These are phyloP conservation scores for Nixonia krombeini DNA, from an alignment of 1,140 invertebrate genomes.

Conservation along the genomic window DNA sequence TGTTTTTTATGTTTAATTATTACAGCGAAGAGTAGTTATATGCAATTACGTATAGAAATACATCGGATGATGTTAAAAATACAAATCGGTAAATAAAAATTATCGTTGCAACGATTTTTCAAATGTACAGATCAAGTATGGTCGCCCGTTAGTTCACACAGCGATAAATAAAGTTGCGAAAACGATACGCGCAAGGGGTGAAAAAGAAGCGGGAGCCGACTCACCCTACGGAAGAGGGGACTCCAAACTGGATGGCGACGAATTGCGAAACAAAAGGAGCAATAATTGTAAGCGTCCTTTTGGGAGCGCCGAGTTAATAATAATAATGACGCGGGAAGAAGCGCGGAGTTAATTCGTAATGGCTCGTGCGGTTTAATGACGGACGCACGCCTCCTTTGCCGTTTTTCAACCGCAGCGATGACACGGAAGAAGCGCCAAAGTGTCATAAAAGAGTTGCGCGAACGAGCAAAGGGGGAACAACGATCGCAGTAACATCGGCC, in stretches of 20 bases:
- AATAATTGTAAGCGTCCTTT: slow-evolving; percentile 64
- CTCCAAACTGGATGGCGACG: slow-evolving; percentile 15
- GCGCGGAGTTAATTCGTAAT: slow-evolving; percentile 66
- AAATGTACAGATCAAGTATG: slow-evolving; percentile 4
- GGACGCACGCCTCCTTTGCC: slow-evolving; percentile 51
- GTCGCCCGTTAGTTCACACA: slow-evolving; percentile 5
- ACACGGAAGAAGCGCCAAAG: neutral
- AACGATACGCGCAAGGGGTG: slow-evolving; percentile 44
- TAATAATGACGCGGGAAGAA: slow-evolving; percentile 62
- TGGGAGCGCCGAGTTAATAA: slow-evolving; percentile 32
- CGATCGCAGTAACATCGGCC: too few relatives aligned
- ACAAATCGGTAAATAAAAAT: too few relatives aligned
- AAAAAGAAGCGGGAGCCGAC: slow-evolving; percentile 51
- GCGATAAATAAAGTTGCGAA: slow-evolving; percentile 31
- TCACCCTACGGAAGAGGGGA: slow-evolving; percentile 27
- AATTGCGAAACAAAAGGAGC: slow-evolving; percentile 66
- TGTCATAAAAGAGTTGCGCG: neutral
- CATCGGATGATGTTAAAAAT: too few relatives aligned
- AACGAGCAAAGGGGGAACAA: too few relatives aligned
- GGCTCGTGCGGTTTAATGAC: slow-evolving; percentile 57
- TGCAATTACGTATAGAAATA: too few relatives aligned
- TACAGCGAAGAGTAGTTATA: too few relatives aligned
- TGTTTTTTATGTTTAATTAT: too few relatives aligned
- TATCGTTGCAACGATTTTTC: slow-evolving; percentile 1
- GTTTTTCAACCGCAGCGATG: slow-evolving; percentile 31